phyloP scores from a whole-genome alignment of 2,888 invertebrate genomes.

The Strigamia transsilvanica region DNA sequence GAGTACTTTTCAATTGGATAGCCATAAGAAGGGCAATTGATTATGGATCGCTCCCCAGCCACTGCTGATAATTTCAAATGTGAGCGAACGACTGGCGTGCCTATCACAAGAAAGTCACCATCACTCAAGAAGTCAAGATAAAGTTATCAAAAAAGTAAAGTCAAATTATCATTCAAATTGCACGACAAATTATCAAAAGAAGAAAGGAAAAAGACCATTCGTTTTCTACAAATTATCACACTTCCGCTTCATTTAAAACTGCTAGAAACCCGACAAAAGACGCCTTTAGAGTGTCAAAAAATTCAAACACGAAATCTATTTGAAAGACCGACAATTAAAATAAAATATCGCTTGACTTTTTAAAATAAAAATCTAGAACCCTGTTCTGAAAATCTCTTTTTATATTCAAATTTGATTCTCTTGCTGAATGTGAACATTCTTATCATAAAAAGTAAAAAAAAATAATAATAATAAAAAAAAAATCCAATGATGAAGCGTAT shows the following conservation, averaged over 20 bases:
- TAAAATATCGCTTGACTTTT: too few species aligned
- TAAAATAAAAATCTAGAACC: too few species aligned
- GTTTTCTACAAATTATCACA: slow-evolving; percentile 21
- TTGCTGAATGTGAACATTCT: too few species aligned
- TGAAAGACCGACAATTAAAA: background rate
- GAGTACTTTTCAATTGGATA: slow-evolving; percentile 54
- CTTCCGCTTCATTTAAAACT: slow-evolving; percentile 20
- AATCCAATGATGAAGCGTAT: background rate
- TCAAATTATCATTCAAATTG: slow-evolving; percentile 34
- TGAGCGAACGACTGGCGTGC: slow-evolving; percentile 51
- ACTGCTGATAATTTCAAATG: slow-evolving; percentile 52
- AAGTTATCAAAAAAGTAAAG: slow-evolving; percentile 11
- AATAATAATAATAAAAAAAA: too few species aligned
- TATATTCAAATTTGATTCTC: too few species aligned
- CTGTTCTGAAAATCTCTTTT: too few species aligned
- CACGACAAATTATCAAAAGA: slow-evolving; percentile 32
- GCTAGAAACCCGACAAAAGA: slow-evolving; percentile 18
- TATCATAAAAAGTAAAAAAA: too few species aligned
- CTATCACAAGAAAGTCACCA: slow-evolving; percentile 45
- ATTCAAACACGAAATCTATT: background rate
- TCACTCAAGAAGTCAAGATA: slow-evolving; percentile 47
- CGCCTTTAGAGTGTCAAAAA: slow-evolving; percentile 3
- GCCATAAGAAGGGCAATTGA: slow-evolving; percentile 56
- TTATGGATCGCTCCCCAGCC: slow-evolving; percentile 52
- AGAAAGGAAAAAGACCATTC: slow-evolving; percentile 32